Conservation (phyloP, 2,888 invertebrate species). For the Deladenus siricidicola region DNA sequence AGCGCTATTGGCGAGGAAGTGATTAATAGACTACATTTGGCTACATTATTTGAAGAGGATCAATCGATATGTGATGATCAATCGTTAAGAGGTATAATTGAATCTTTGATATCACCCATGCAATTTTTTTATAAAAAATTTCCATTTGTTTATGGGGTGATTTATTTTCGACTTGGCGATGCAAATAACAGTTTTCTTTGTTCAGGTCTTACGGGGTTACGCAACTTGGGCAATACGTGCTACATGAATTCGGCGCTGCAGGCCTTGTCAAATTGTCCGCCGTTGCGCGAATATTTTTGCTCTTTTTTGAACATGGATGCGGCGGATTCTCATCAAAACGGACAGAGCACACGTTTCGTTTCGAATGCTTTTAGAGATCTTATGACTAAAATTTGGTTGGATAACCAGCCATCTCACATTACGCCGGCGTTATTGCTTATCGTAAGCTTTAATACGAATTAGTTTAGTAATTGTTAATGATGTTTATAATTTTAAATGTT, state of each 20-base stretch:
- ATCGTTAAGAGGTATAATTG: no score
- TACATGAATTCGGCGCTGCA: constrained; percentile 48
- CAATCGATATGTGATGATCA: no score
- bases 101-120: no score
- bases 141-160: no score
- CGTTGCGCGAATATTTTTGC: constrained; percentile 36
- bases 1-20: no score
- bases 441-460: constrained; percentile 14
- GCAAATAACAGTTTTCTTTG: no score
- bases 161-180: no score
- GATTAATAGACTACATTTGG: no score
- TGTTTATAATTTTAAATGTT: background rate
- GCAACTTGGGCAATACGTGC: constrained; percentile 46
- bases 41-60: no score
- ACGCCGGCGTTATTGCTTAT: constrained; percentile 17
- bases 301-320: background rate
- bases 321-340: background rate
- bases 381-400: constrained; percentile 13
- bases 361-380: constrained; percentile 20
- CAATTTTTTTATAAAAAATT: no score
- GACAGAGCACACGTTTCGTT: background rate
- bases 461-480: background rate
- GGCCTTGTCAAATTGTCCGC: constrained; percentile 40
- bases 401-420: background rate
- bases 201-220: constrained; percentile 32